Evolutionary conservation across 1,140 invertebrate genomes (phyloP).

Genomic region (Bombus consobrinus): DNA sequence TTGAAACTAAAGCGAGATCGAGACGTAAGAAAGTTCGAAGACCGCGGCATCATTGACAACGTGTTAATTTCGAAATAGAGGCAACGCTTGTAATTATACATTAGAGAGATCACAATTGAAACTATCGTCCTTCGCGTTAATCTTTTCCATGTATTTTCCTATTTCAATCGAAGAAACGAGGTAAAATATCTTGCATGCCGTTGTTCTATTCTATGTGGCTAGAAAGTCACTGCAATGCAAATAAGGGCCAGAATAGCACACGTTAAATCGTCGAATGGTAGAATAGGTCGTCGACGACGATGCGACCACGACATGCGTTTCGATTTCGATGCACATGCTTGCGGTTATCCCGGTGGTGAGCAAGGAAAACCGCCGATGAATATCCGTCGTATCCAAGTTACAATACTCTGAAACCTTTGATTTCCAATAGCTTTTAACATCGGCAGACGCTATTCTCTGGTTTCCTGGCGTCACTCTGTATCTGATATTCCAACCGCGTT

Average conservation of each 20-base stretch:
- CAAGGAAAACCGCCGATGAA: slow-evolving; percentile 29
- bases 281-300: not conserved
- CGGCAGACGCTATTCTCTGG: not conserved
- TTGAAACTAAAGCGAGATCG: too few relatives aligned
- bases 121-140: not conserved
- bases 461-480: slow-evolving; percentile 19
- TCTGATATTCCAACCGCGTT: slow-evolving; percentile 8
- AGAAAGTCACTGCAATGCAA: slow-evolving; percentile 32
- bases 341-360: slow-evolving; percentile 3
- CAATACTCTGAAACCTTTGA: slow-evolving; percentile 28
- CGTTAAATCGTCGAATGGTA: slow-evolving; percentile 16
- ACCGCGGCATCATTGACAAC: too few relatives aligned
- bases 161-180: not conserved
- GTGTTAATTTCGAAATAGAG: too few relatives aligned
- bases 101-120: not conserved
- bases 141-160: not conserved
- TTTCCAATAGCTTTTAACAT: slow-evolving; percentile 49
- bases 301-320: not conserved
- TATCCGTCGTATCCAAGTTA: not conserved
- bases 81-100: too few relatives aligned
- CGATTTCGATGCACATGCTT: slow-evolving; percentile 20
- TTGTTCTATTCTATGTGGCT: not conserved
- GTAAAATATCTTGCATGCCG: not conserved
- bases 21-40: too few relatives aligned
- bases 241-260: slow-evolving; percentile 8